Base-by-base conservation (phyloP, 2,113 vertebrate genomes). In the Muntiacus muntjak region DNA sequence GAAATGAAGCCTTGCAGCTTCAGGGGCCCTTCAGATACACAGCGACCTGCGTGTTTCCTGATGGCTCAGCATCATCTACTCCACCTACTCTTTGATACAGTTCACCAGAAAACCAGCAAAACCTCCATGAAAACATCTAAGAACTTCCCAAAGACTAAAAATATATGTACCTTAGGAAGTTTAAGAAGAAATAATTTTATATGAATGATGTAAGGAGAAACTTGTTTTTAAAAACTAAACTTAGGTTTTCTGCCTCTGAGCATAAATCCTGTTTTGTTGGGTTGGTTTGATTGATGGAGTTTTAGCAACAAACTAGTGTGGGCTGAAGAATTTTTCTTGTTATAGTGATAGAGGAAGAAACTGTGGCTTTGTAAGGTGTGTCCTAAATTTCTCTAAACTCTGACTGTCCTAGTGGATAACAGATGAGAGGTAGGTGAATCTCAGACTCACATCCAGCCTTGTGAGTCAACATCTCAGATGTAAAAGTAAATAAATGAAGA, bases 41-140 rank as follows among this genome's bases (percentile, higher is more conserved):
- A n/a, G 5, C 0, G 2, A n/a, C 23, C 40, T 11, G 6, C 6
- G 3, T 1, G 1, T 30, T 76, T 36, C 15, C 36, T 17, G 40
- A 47, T 9, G 21, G 5, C 6, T 84, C 36, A 2, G 21, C 12
- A 7, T 21, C 23, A 17, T 33, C 36, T 45, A 30, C 33, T 40
- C 33, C 9, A 5, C 8, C 1, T 10, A 2, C 16, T 52, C 6
- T 50, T 67, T 57, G 60, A 10, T 47, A 25, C 15, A 40, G 11
- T 17, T 47, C n/a, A 47, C 4, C 10, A 33, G 76, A 74, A n/a
- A 86, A 28, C n/a, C 36, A 26, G 26, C 14, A 40, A 33, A 74
- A n/a, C 10, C 36, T 47, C 45, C 15, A 19, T 47, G 45, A 82
- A 9, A 7, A 5, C 3, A 40, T 11, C 36, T 86, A 23, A 74